A percentile compares a stretch with the other conserved stretches of the same genome.
phyloP scores from a whole-genome alignment of 37 sponge, comb jelly and placozoan genomes.

The Spongilla lacustris region DNA sequence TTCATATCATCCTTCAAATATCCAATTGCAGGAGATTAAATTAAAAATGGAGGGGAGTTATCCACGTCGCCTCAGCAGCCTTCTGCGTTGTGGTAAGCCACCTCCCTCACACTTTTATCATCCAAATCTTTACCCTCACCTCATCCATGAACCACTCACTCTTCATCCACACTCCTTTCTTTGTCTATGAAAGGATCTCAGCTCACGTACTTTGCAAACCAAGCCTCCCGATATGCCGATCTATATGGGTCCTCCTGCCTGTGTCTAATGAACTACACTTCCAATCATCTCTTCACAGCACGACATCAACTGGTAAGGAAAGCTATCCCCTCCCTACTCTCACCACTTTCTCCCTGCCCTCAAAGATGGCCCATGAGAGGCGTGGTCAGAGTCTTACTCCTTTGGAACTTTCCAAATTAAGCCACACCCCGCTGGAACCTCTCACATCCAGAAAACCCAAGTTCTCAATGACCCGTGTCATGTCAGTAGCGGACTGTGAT shows the following conservation, averaged over 20 bases:
- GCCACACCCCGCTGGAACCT: background rate
- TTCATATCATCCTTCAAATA: background rate
- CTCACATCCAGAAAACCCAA: background rate
- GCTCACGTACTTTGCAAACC: constrained; percentile 84
- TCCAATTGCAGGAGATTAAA: constrained; percentile 44
- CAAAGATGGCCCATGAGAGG: background rate
- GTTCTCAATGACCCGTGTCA: background rate
- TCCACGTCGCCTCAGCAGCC: constrained; percentile 65
- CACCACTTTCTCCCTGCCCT: background rate
- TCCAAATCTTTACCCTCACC: background rate
- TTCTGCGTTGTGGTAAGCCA: constrained; percentile 79
- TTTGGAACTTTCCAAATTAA: background rate
- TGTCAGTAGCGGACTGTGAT: constrained; percentile 57
- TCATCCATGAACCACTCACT: background rate
- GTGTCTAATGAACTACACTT: constrained; percentile 80
- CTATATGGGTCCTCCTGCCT: constrained; percentile 75
- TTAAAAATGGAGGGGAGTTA: constrained; percentile 64
- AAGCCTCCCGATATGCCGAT: constrained; percentile 88
- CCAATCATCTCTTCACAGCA: constrained; percentile 79
- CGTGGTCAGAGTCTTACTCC: background rate
- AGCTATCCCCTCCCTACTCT: background rate
- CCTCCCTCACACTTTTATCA: background rate
- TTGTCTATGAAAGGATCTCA: constrained; percentile 61
- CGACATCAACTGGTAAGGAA: constrained; percentile 79
- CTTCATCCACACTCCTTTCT: background rate